Percentiles rank a stretch among this genome's conserved stretches.
These are phyloP conservation scores for Drosophila subquinaria DNA, from an alignment of 2,888 invertebrate species.

Conservation along the genomic window DNA sequence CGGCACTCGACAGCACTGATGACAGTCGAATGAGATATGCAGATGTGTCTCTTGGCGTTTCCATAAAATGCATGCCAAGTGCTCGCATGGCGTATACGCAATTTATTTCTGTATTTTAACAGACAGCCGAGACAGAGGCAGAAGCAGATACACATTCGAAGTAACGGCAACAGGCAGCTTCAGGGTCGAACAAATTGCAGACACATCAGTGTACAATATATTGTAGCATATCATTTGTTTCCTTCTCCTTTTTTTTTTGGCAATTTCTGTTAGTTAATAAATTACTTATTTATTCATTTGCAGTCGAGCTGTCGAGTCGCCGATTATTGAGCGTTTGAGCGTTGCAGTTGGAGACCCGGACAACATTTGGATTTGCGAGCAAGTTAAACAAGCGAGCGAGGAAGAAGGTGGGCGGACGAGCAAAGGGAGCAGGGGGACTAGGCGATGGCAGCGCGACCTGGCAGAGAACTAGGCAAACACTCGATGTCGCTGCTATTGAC, in stretches of 20 bases:
- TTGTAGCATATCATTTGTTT: conserved; percentile 2
- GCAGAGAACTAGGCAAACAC: conserved; percentile 51
- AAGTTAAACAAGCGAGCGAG: conserved; percentile 30
- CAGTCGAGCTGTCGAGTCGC: conserved; percentile 46
- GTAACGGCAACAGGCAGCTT: conserved; percentile 21
- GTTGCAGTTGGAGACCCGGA: conserved; percentile 14
- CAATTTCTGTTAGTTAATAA: conserved; percentile 43
- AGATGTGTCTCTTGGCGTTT: conserved; percentile 48
- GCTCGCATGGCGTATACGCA: conserved; percentile 58
- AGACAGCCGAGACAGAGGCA: neutral
- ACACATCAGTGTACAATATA: conserved; percentile 25
- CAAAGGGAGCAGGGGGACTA: conserved; percentile 2
- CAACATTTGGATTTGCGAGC: conserved; percentile 47
- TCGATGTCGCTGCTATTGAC: conserved; percentile 38
- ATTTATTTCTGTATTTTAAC: conserved; percentile 43
- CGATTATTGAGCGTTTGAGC: conserved; percentile 42
- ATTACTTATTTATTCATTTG: conserved; percentile 69
- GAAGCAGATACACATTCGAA: too few relatives aligned
- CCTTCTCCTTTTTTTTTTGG: neutral
- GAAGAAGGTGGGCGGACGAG: neutral
- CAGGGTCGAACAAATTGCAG: conserved; percentile 27
- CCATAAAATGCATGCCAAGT: conserved; percentile 65
- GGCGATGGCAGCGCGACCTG: conserved; percentile 41
- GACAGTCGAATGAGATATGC: conserved; percentile 57
- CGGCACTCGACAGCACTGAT: conserved; percentile 47